Conservation (phyloP, 2,888 invertebrate species). For the Meiosimyza platycephala region DNA sequence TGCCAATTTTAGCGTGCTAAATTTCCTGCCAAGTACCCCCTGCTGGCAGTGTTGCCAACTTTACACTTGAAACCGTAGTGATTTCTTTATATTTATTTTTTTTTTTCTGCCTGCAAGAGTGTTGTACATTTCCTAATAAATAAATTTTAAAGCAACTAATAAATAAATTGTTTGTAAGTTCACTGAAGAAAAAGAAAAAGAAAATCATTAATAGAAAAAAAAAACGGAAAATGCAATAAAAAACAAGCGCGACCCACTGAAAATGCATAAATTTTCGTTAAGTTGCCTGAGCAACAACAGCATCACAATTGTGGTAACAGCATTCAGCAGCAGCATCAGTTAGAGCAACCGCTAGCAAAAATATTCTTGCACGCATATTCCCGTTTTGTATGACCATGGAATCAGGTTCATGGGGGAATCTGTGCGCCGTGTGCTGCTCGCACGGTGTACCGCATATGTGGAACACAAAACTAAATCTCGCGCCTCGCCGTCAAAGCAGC, state of each 20-base stretch:
- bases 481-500: slow-evolving; percentile 3
- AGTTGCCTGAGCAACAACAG: slow-evolving; percentile 9
- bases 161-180: slow-evolving; percentile 15
- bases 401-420: background rate
- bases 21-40: background rate
- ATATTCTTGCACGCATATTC: slow-evolving; percentile 29
- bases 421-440: background rate
- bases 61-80: too few species aligned
- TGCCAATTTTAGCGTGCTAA: slow-evolving; percentile 13
- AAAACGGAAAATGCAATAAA: background rate
- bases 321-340: slow-evolving; percentile 6
- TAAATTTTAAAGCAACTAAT: slow-evolving; percentile 24
- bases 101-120: background rate
- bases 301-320: background rate
- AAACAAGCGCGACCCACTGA: slow-evolving; percentile 27
- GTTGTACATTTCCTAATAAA: slow-evolving; percentile 21
- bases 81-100: too few species aligned
- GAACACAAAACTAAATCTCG: slow-evolving; percentile 33
- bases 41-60: slow-evolving; percentile 5
- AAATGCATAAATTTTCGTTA: slow-evolving; percentile 32
- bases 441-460: slow-evolving; percentile 16
- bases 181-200: background rate
- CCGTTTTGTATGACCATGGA: slow-evolving; percentile 19
- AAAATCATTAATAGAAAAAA: background rate
- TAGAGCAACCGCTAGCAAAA: slow-evolving; percentile 11